These are phyloP conservation scores for Drosophila ohnishii DNA, from an alignment of 1,140 invertebrate species.

Conservation along the genomic window DNA sequence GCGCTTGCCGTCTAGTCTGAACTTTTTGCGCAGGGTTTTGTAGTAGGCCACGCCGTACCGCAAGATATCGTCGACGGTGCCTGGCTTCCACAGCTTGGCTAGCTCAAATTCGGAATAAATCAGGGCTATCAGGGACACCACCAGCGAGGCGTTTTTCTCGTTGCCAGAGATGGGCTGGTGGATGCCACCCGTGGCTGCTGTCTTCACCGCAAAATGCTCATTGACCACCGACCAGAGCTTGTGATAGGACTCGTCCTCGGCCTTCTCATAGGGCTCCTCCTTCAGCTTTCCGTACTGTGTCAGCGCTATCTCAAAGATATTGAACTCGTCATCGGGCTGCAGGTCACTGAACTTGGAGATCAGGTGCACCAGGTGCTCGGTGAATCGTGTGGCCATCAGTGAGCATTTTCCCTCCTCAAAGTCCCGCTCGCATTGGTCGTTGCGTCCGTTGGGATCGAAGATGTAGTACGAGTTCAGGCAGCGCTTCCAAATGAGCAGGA, in stretches of 20 bases:
- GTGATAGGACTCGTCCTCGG: slow-evolving; percentile 21
- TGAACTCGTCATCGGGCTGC: slow-evolving; percentile 58
- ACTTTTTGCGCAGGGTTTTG: slow-evolving; percentile 69
- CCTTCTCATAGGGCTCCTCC: slow-evolving; percentile 33
- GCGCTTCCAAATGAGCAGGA: slow-evolving; percentile 76
- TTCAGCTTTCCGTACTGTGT: slow-evolving; percentile 68
- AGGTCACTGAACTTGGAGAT: slow-evolving; percentile 67
- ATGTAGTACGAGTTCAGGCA: slow-evolving; percentile 74
- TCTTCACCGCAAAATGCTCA: slow-evolving; percentile 72
- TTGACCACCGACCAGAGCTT: slow-evolving; percentile 78
- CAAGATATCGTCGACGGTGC: slow-evolving; percentile 70
- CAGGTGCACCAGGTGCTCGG: slow-evolving; percentile 75
- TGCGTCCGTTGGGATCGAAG: slow-evolving; percentile 77
- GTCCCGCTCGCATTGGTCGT: slow-evolving; percentile 63
- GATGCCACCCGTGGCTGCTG: slow-evolving; percentile 61
- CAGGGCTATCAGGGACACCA: slow-evolving; percentile 70
- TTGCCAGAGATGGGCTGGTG: slow-evolving; percentile 68
- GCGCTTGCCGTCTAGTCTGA: slow-evolving; percentile 68
- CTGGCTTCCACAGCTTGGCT: slow-evolving; percentile 61
- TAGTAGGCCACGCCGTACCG: slow-evolving; percentile 73
- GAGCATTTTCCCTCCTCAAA: slow-evolving; percentile 70
- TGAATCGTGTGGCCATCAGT: slow-evolving; percentile 61
- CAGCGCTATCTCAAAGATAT: slow-evolving; percentile 69
- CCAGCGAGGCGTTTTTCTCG: slow-evolving; percentile 71
- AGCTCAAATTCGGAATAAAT: slow-evolving; percentile 74